Base-by-base conservation (phyloP, 1,140 invertebrate species). In the Drosophila pseudoobscura region DNA sequence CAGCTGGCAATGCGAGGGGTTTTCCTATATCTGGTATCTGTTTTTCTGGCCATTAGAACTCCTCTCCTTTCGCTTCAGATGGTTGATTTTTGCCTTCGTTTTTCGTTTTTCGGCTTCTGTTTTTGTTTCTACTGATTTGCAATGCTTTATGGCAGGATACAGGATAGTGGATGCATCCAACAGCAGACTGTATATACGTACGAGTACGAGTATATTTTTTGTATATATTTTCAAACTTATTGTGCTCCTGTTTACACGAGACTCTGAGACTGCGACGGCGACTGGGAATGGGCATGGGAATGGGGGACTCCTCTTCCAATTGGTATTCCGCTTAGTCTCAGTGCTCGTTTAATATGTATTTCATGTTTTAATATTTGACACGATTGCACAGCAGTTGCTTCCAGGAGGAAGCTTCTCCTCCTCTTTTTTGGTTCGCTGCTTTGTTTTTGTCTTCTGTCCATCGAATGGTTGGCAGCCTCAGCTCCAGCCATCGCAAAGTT, bases 331-430 rank as follows among this genome's bases (percentile, higher is more conserved):
- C 41, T 56, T 31, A 57, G 52, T 64, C 60, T 57, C 41, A 49
- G 39, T 57, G 66, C 66, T 73, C 68, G 78, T 83, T 88, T 89
- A 83, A 83, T 88, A 88, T 88, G 87, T 88, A 88, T 89, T 88
- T 88, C 83, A 89, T 88, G 83, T 88, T 88, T 88, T 88, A 88
- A 88, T 88, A 88, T 88, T 79, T 88, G 83, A 88, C 84, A 88
- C 84, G 83, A 79, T 87, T 88, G 82, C 78, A 78, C 64, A 85
- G 77, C 77, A 85, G 82, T 85, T 85, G 73, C 61, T 58, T 54
- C 45, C 61, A 49, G 43, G 64, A 46, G 15, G 15, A 15, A 15
- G 15, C 15, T 78, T 69, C 49, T 26, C 22, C n/a, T 35, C 46
- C 62, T 55, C 49, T 56, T 39, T 31, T 47, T 22, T 41, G 49